Conservation (phyloP, 1,140 invertebrate genomes). For the Meloidogyne hapla region DNA sequence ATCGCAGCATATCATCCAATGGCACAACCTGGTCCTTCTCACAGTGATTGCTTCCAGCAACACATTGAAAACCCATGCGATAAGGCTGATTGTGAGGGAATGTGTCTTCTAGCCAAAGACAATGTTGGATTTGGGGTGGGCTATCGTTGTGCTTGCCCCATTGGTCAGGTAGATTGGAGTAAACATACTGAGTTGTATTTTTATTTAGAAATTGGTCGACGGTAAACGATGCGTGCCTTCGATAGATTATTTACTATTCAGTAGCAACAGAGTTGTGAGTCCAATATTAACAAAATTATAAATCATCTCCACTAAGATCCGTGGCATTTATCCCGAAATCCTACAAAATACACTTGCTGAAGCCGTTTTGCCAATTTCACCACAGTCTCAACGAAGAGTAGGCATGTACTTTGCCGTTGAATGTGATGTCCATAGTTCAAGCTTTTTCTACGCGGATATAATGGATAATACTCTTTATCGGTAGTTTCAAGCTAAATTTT, state of each 20-base stretch:
- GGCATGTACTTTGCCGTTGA: constrained; percentile 90
- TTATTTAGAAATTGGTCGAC: constrained; percentile 67
- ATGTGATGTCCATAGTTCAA: constrained; percentile 75
- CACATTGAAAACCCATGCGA: constrained; percentile 78
- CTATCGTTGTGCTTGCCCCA: constrained; percentile 87
- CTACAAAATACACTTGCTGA: constrained; percentile 86
- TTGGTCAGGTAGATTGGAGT: constrained; percentile 69
- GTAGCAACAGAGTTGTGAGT: constrained; percentile 86
- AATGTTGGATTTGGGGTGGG: constrained; percentile 78
- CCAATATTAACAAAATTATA: not conserved
- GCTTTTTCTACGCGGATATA: constrained; percentile 63
- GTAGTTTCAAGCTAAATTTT: constrained; percentile 11
- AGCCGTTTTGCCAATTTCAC: constrained; percentile 79
- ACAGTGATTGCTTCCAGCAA: constrained; percentile 60
- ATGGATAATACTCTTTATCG: constrained; percentile 64
- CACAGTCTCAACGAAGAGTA: constrained; percentile 85
- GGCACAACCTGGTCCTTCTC: constrained; percentile 58
- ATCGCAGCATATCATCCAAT: constrained; percentile 61
- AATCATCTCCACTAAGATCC: constrained; percentile 59
- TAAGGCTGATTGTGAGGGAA: constrained; percentile 87
- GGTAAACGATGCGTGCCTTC: constrained; percentile 80
- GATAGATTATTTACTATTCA: constrained; percentile 90
- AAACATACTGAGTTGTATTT: constrained; percentile 65
- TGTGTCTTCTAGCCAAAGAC: constrained; percentile 85
- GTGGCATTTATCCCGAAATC: constrained; percentile 85